phyloP scores from a whole-genome alignment of 2,113 vertebrate species.

The Haemorhous mexicanus region DNA sequence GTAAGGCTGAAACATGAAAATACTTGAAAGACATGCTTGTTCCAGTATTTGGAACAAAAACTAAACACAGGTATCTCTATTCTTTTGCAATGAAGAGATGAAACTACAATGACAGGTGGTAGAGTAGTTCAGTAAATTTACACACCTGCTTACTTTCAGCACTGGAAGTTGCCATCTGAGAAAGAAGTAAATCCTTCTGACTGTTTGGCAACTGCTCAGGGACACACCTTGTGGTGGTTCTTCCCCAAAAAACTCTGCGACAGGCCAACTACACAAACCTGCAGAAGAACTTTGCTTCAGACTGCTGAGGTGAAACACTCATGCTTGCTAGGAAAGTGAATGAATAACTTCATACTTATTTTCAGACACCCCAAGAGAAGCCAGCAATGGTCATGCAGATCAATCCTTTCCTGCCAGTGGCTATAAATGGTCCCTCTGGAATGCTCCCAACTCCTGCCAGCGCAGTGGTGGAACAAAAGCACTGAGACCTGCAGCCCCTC shows the following conservation, averaged over 20 bases:
- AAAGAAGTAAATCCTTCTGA: background rate
- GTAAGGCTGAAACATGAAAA: background rate
- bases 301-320: background rate
- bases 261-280: background rate
- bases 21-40: background rate
- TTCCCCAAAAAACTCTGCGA: background rate
- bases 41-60: background rate
- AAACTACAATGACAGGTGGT: background rate
- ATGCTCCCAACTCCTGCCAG: background rate
- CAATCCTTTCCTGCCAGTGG: background rate
- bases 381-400: background rate
- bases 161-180: background rate
- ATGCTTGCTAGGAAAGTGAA: background rate
- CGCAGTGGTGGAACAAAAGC: rapidly evolving
- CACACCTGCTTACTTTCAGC: background rate
- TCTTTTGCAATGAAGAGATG: background rate
- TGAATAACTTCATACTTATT: background rate
- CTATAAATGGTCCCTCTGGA: conserved; percentile 8
- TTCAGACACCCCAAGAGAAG: background rate
- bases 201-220: background rate
- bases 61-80: background rate
- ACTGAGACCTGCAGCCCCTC: background rate
- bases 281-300: background rate
- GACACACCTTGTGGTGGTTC: background rate
- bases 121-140: background rate